A percentile compares a stretch with the other conserved stretches of the same genome.
Evolutionary conservation across 2,797 vertebrate species (phyloP).

Genomic region (Rhynchonycteris naso): DNA sequence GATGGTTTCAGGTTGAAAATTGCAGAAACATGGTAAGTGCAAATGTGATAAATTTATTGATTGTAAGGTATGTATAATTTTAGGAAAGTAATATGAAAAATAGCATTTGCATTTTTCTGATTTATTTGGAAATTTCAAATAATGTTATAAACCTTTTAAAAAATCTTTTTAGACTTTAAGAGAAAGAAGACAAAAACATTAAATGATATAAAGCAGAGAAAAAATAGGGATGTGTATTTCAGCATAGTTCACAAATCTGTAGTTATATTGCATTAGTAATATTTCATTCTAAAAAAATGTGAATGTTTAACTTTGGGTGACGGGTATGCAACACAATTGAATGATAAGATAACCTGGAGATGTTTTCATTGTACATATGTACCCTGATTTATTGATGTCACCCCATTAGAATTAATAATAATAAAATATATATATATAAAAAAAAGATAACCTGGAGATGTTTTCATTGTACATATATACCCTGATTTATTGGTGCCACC

Average conservation of each 20-base stretch:
- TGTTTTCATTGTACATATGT: no score
- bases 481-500: no score
- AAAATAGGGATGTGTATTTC: neutral
- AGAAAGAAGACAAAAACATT: neutral
- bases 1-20: neutral
- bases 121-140: slow-evolving; percentile 55
- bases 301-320: no score
- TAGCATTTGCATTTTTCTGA: slow-evolving; percentile 36
- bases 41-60: slow-evolving; percentile 47
- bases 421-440: no score
- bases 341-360: no score
- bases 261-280: neutral
- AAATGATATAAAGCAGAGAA: neutral
- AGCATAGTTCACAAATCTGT: neutral
- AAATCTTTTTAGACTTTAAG: neutral
- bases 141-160: neutral
- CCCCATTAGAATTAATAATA: no score
- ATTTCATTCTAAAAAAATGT: neutral
- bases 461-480: no score
- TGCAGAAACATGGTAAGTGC: neutral
- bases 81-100: slow-evolving; percentile 45
- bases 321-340: no score
- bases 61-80: slow-evolving; percentile 49
- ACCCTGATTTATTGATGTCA: no score
- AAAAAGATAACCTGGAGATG: no score